Base-by-base conservation (phyloP, 2,888 invertebrate species). In the Brachyptera putata region DNA sequence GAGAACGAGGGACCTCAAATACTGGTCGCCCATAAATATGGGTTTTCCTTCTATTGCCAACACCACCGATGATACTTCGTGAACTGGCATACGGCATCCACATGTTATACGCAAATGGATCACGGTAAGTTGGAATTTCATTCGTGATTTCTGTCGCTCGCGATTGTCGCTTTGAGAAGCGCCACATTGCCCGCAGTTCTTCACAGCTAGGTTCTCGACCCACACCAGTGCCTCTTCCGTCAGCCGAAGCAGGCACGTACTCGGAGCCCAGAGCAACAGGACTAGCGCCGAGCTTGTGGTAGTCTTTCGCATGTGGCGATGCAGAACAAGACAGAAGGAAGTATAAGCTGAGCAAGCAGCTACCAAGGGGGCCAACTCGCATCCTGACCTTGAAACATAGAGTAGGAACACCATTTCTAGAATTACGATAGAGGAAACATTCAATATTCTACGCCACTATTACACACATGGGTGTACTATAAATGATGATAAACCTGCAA, bases 161-260 rank as follows among this genome's bases (percentile, higher is more conserved):
- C 53, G 91, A 90, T 76, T 93, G 92, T 61, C 93, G 77, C 75
- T 91, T 91, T 14, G 91, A 92, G 77, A 91, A 90, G 74, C 88
- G 85, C 94, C 93, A 94, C 91, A 94, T 93, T 9, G 89, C 89
- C 62, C 91, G 84, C 53, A 94, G 79, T 71, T 93, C 89, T 67
- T 92, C 91, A 73, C 94, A 94, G 56, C 85, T 85, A 0, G 93
- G 93, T 70, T 93, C 93, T 34, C 83, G 80, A 16, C 76, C 72
- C n/a, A n/a, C n/a, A n/a, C n/a, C n/a, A n/a, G n/a, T n/a, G n/a
- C n/a, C n/a, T n/a, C n/a, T 56, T 11, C 43, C 46, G 7, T 65
- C 53, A n/a, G n/a, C n/a, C 59, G 61, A 58, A 26, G 60, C 57
- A 61, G 66, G 57, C 37, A 49, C 60, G 65, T 41, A 59, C 63